Base-by-base conservation (phyloP, 2,113 vertebrate species). In the Aepyceros melampus region DNA sequence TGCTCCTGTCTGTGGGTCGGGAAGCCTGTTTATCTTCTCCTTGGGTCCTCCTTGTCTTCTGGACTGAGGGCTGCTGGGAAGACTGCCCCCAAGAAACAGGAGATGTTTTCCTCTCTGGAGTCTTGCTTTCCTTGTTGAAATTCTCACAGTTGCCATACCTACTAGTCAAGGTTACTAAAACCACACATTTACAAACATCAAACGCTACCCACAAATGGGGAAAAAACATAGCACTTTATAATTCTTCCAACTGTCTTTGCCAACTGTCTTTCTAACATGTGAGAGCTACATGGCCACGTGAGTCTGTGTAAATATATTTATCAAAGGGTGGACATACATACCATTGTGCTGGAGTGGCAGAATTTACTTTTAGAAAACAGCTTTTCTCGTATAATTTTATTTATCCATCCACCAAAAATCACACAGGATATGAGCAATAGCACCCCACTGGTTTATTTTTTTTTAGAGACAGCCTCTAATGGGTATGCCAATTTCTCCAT, bases 161-260 rank as follows among this genome's bases (percentile, higher is more conserved):
- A 84, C 51, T 88, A n/a, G 64, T 71, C 40, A 88, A 94, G 36
- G 74, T 96, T 67, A 95, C 76, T 89, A 87, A 90, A 93, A 90
- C 43, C 62, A 89, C 19, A 21, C 27, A 90, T 89, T 53, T 91
- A 60, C 3, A 40, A 87, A 64, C 78, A 96, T 89, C 83, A 96
- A 96, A 91, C 49, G n/a, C 67, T 60, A 82, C 9, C 62, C 78
- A 87, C 25, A 95, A 79, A 76, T 49, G 27, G 45, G 74, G 45
- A 6, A 29, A 85, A 83, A 49, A 47, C 6, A 49, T 2, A 58
- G 49, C 31, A 74, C 31, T 89, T 88, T 95, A 74, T 62, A 89
- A 76, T 81, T 94, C 71, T 94, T 84, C 53, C 89, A 71, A 45
- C 47, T 95, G 43, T 53, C 17, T 51, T 62, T 95, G 60, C 83